Base-by-base conservation (phyloP, 2,888 invertebrate species). In the Lepidocyrtoides sp. region DNA sequence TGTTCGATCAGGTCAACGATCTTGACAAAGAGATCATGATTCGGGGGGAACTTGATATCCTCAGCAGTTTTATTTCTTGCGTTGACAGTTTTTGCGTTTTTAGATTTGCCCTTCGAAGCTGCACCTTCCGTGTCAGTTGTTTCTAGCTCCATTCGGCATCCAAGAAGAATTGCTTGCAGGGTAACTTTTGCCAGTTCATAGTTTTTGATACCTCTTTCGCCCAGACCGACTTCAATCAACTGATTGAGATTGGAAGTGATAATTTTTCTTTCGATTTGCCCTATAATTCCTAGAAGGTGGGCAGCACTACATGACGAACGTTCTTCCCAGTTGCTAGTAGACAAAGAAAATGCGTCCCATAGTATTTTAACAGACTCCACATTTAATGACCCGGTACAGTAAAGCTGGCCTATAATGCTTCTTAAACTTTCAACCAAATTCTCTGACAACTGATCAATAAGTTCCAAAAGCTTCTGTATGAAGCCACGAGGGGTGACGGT, bases 301-400 rank as follows among this genome's bases (percentile, higher is more conserved):
- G 88, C 92, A 63, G 94, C 94, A 85, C 79, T 87, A 41, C 88
- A 89, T 0, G 93, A 92, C 20, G 91, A 92, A 10, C 77, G 66
- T 5, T 44, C 23, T 2, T 77, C 72, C 94, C 94, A 94, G 5
- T 12, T 26, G 0, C 89, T 89, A 44, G 89, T 86, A 0, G 91
- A 75, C 20, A 91, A 44, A 0, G 88, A 88, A 63, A 89, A 94
- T 0, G 94, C 94, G 82, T 94, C 94, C 93, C 93, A 94, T 8
- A 93, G 51, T 14, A 92, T 66, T 86, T 82, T 41, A 17, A 93
- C 88, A 17, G 83, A 90, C 14, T 92, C 91, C 2, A 36, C 48
- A 48, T 60, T 86, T 8, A 93, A n/a, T 0, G 69, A 79, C 3
- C 83, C 41, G 8, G 83, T 84, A 23, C 83, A 72, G 23, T 91